Base-by-base conservation (phyloP, 2,113 vertebrate species). In the Oriolus oriolus region DNA sequence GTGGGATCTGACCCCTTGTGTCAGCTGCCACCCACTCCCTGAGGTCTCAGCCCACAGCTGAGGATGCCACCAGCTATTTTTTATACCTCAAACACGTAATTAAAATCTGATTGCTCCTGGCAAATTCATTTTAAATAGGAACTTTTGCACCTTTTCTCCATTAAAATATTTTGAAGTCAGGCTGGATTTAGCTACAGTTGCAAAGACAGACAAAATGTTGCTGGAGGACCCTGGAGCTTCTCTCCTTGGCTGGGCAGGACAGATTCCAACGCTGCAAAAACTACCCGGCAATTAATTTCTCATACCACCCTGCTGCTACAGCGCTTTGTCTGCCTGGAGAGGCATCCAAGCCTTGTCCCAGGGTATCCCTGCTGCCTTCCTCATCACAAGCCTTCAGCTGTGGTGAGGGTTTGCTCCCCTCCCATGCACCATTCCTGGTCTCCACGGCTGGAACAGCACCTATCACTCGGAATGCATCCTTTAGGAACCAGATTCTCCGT, bases 381-480 rank as follows among this genome's bases (percentile, higher is more conserved):
- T n/a, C 68, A n/a, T 65, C 52, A 70, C 64, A 69, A 49, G 41
- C 16, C 60, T 88, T 82, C 69, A 53, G 26, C 39, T 85, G 23
- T 64, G 59, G 28, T n/a, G 50, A 39, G 30, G 33, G 13, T 81
- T 66, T 66, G 78, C 76, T 90, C 78, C 31, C 28, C 85, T 73
- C 6, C 24, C 1, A 0, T 65, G 53, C 37, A 35, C 23, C 30
- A 2, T 8, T 53, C 70, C 71, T 16, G 19, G 12, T 27, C 15
- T 22, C 24, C 47, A 44, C 21, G 12, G 33, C 9, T 37, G 77
- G 3, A 14, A 19, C 10, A 35, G 47, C 92, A 65, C 30, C 3
- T 5, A 27, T 7, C 49, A 12, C 6, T 12, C 3, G 6, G 39
- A 47, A 15, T 0, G 0, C 59, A 81, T 63, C 70, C 63, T 53